Evolutionary conservation across 2,113 vertebrate genomes (phyloP).

Genomic region (Carollia perspicillata): DNA sequence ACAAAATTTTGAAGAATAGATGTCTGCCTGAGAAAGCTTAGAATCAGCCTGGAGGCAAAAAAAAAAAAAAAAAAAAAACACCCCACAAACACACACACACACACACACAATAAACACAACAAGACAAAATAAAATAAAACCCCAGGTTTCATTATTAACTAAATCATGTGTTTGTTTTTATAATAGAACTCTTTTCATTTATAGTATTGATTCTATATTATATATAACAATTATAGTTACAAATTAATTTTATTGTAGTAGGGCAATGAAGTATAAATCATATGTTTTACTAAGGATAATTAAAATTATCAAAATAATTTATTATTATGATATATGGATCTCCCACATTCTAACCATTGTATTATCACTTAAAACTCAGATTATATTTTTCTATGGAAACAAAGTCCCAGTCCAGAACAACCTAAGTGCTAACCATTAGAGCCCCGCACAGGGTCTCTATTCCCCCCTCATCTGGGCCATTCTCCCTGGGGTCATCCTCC

Average conservation of each 20-base stretch:
- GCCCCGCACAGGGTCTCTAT: background rate
- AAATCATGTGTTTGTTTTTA: conserved; percentile 57
- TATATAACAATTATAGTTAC: conserved; percentile 57
- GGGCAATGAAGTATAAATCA: conserved; percentile 68
- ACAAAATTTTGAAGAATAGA: background rate
- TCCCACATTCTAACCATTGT: background rate
- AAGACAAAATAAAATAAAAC: background rate
- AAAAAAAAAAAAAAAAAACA: background rate
- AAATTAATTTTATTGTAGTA: conserved; percentile 65
- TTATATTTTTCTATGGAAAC: conserved; percentile 25
- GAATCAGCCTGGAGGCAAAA: background rate
- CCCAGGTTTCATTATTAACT: conserved; percentile 38
- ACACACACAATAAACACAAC: too few species aligned
- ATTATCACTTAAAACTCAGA: conserved; percentile 49
- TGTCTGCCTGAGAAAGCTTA: background rate
- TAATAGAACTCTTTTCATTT: conserved; percentile 55
- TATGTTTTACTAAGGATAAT: conserved; percentile 65
- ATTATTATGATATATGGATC: conserved; percentile 53
- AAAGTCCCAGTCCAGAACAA: background rate
- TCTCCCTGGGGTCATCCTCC: background rate
- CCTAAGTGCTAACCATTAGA: background rate
- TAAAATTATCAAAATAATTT: conserved; percentile 74
- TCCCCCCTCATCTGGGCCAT: background rate
- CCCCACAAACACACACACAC: too few species aligned
- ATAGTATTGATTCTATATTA: conserved; percentile 37